These are phyloP conservation scores for Megastigmus dorsalis DNA, from an alignment of 2,888 invertebrate species.

Conservation along the genomic window DNA sequence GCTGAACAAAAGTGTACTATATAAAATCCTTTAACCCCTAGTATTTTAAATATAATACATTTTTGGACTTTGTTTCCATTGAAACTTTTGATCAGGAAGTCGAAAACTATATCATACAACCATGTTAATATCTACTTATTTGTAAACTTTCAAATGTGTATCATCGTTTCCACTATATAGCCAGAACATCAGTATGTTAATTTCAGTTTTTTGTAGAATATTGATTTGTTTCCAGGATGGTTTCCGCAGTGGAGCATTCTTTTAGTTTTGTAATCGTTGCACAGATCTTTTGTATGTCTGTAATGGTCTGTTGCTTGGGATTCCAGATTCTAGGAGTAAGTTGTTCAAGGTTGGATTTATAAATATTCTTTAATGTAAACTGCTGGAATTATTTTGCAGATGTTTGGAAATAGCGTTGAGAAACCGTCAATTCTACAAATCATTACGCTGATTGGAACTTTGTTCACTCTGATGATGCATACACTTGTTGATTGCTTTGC, in stretches of 20 bases:
- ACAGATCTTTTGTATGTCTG: slow-evolving; percentile 11
- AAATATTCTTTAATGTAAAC: too few relatives aligned
- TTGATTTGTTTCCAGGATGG: slow-evolving; percentile 17
- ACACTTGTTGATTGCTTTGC: slow-evolving; percentile 9
- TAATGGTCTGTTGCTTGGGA: slow-evolving; percentile 17
- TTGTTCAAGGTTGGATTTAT: background rate
- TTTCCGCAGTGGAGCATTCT: background rate
- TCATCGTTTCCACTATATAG: too few relatives aligned
- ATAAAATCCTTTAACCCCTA: too few relatives aligned
- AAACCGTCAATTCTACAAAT: background rate
- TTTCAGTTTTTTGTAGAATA: too few relatives aligned
- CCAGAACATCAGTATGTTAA: too few relatives aligned
- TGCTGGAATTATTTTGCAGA: background rate
- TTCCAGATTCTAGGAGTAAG: slow-evolving; percentile 24
- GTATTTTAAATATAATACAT: too few relatives aligned
- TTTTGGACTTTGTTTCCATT: too few relatives aligned
- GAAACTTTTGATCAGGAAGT: too few relatives aligned
- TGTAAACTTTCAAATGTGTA: too few relatives aligned
- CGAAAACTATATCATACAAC: too few relatives aligned
- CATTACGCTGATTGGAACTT: background rate
- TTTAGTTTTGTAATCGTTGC: slow-evolving; percentile 3
- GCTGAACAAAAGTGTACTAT: too few relatives aligned
- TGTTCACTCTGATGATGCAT: background rate
- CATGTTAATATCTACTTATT: too few relatives aligned
- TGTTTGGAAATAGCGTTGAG: background rate